Conservation (phyloP, 2,888 invertebrate species). For the Rosalia funebris region DNA sequence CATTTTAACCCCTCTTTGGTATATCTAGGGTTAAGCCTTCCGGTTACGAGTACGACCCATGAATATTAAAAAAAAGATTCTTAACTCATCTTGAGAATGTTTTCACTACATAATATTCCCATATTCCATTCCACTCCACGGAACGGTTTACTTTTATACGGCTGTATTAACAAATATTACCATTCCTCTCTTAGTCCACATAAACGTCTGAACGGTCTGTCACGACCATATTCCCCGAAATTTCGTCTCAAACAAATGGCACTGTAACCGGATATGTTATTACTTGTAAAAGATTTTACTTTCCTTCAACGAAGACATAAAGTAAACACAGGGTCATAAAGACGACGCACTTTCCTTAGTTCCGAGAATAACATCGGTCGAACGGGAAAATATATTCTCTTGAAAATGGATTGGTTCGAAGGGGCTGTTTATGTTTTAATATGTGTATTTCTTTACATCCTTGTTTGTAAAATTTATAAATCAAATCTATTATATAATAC, state of each 20-base stretch:
- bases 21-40: no score
- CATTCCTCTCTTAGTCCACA: background rate
- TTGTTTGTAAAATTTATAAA: no score
- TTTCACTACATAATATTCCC: no score
- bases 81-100: no score
- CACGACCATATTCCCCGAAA: background rate
- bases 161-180: constrained; percentile 1
- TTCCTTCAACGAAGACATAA: constrained; percentile 15
- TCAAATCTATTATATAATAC: no score
- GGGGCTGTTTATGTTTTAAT: background rate
- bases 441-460: no score
- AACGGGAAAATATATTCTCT: constrained; percentile 12
- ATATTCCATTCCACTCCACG: no score
- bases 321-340: constrained; percentile 22
- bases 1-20: no score
- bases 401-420: constrained; percentile 14
- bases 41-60: no score
- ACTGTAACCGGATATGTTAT: constrained; percentile 21
- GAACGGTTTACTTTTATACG: no score
- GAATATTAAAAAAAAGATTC: no score
- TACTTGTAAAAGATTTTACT: constrained; percentile 22
- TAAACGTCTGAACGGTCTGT: background rate
- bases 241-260: constrained; percentile 7
- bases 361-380: constrained; percentile 4
- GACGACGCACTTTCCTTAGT: constrained; percentile 14